Evolutionary conservation across 2,797 vertebrate species (phyloP).

Genomic region (Oreortyx pictus): DNA sequence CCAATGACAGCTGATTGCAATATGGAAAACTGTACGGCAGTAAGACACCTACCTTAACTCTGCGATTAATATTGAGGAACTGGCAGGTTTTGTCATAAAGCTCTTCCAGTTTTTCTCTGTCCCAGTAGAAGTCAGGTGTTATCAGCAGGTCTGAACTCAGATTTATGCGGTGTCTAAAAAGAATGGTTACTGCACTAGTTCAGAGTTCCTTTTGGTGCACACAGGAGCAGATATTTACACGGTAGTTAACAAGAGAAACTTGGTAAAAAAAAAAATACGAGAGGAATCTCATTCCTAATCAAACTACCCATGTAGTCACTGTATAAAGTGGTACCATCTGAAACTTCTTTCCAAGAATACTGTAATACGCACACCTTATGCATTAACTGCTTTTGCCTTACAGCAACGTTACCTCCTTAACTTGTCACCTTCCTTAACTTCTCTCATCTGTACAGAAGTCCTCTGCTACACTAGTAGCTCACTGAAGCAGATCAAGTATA

Average conservation of each 20-base stretch:
- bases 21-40: fast-evolving
- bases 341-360: not conserved
- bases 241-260: not conserved
- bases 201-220: not conserved
- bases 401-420: not conserved
- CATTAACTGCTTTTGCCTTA: not conserved
- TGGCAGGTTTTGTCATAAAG: conserved; percentile 97
- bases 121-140: conserved; percentile 99
- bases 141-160: conserved; percentile 96
- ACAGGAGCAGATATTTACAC: not conserved
- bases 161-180: conserved; percentile 92
- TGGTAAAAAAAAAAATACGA: not conserved
- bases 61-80: conserved; percentile 95
- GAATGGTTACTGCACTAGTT: not conserved
- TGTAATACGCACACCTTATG: not conserved
- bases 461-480: not conserved
- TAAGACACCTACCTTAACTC: conserved; percentile 88
- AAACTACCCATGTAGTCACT: not conserved
- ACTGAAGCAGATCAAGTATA: not conserved
- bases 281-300: not conserved
- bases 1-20: not conserved
- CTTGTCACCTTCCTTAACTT: not conserved
- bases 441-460: not conserved
- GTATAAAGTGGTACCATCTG: not conserved
- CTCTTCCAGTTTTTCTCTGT: conserved; percentile 94